A percentile compares a stretch with the other conserved stretches of the same genome.
Conservation (phyloP, 92 coral and sea anemone species). For the Bergia puertoricense region DNA sequence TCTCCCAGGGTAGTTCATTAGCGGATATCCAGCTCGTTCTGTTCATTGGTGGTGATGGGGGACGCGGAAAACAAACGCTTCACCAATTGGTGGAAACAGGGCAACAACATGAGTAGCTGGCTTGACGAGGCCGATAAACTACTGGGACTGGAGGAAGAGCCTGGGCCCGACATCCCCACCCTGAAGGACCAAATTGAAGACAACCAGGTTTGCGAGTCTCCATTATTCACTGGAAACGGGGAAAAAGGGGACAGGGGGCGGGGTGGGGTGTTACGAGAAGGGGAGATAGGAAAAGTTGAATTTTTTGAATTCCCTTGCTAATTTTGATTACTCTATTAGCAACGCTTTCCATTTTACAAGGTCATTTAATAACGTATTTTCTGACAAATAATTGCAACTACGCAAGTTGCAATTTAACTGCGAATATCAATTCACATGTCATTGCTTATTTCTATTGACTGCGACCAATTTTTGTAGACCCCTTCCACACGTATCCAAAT, state of each 20-base stretch:
- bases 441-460: no score
- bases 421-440: no score
- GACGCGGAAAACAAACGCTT: constrained; percentile 3
- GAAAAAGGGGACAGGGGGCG: no score
- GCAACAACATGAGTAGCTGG: constrained; percentile 26
- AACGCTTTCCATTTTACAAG: no score
- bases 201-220: constrained; percentile 15
- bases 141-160: constrained; percentile 20
- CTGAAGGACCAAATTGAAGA: constrained; percentile 43
- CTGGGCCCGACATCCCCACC: constrained; percentile 14
- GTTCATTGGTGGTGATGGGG: neutral
- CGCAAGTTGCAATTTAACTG: no score
- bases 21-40: no score
- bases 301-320: no score
- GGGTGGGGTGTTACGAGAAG: no score
- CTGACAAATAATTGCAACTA: no score
- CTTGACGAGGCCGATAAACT: constrained; percentile 27
- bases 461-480: neutral
- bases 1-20: neutral
- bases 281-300: no score
- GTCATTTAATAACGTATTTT: neutral
- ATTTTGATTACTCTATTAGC: neutral
- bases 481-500: no score
- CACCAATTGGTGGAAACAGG: constrained; percentile 26
- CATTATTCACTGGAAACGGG: neutral